Percentiles rank a stretch among this genome's conserved stretches.
phyloP scores from a whole-genome alignment of 1,140 invertebrate species.

The Sycophila sp. region DNA sequence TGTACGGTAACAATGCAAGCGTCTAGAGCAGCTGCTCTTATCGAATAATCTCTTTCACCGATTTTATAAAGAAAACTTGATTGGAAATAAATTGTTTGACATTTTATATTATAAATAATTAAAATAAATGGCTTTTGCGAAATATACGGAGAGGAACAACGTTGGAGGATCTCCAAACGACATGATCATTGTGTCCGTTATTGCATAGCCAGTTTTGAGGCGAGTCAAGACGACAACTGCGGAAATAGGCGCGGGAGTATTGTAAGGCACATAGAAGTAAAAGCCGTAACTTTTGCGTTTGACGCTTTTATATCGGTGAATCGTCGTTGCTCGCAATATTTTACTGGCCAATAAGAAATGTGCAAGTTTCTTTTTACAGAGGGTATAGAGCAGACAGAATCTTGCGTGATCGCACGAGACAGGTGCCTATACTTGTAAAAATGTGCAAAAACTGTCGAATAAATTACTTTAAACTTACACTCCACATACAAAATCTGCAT shows the following conservation, averaged over 20 bases:
- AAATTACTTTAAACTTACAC: too few relatives aligned
- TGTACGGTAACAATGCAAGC: background rate
- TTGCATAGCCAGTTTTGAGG: slow-evolving; percentile 42
- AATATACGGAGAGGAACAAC: too few relatives aligned
- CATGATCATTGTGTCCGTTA: slow-evolving; percentile 54
- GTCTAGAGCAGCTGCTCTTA: background rate
- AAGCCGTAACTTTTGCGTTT: slow-evolving; percentile 47
- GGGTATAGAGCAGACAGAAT: too few relatives aligned
- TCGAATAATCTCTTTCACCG: background rate
- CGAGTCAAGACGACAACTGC: slow-evolving; percentile 41
- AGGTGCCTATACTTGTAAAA: too few relatives aligned
- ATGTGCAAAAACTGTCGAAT: too few relatives aligned
- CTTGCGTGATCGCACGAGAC: too few relatives aligned
- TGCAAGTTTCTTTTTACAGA: too few relatives aligned
- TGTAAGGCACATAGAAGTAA: background rate
- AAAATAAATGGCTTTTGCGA: too few relatives aligned
- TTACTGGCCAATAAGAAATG: too few relatives aligned
- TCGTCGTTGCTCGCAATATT: slow-evolving; percentile 37
- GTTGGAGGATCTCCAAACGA: slow-evolving; percentile 52
- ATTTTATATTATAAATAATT: too few relatives aligned
- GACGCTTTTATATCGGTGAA: slow-evolving; percentile 44
- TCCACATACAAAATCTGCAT: too few relatives aligned
- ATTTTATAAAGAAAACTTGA: background rate
- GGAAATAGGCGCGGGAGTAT: background rate
- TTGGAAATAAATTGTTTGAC: background rate